Conservation (phyloP, 2,113 vertebrate species). For the Pardalotus punctatus region DNA sequence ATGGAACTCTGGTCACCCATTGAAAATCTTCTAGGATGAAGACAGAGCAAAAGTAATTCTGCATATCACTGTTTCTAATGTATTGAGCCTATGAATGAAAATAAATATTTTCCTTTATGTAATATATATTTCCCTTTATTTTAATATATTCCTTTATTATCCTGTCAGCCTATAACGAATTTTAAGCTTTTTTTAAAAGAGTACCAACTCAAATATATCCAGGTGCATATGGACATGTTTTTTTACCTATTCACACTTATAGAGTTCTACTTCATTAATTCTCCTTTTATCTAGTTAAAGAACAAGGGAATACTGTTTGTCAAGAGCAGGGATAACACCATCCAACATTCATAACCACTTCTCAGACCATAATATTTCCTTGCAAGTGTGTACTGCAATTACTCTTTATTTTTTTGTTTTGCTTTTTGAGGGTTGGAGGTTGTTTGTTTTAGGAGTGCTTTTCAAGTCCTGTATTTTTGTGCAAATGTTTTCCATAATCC, state of each 20-base stretch:
- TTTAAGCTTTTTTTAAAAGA: not conserved
- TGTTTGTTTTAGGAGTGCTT: not conserved
- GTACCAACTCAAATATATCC: not conserved
- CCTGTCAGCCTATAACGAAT: not conserved
- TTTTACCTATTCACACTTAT: not conserved
- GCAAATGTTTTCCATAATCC: not conserved
- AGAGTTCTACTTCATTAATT: not conserved
- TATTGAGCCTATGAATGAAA: not conserved
- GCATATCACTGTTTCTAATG: not conserved
- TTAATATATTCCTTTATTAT: not conserved
- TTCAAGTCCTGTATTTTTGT: not conserved
- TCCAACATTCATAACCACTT: not conserved
- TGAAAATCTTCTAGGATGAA: not conserved
- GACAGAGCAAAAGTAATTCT: accelerated
- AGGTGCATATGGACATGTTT: accelerated
- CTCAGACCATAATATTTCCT: not conserved
- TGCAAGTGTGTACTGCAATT: not conserved
- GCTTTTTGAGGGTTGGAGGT: accelerated
- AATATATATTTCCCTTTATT: not conserved
- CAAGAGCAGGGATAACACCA: not conserved
- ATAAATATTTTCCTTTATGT: not conserved
- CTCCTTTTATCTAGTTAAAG: not conserved
- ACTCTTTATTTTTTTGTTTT: not conserved
- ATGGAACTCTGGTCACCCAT: not conserved
- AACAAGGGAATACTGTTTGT: not conserved